Evolutionary conservation across 2,888 invertebrate species (phyloP).

Genomic region (Drosophila percnosoma): DNA sequence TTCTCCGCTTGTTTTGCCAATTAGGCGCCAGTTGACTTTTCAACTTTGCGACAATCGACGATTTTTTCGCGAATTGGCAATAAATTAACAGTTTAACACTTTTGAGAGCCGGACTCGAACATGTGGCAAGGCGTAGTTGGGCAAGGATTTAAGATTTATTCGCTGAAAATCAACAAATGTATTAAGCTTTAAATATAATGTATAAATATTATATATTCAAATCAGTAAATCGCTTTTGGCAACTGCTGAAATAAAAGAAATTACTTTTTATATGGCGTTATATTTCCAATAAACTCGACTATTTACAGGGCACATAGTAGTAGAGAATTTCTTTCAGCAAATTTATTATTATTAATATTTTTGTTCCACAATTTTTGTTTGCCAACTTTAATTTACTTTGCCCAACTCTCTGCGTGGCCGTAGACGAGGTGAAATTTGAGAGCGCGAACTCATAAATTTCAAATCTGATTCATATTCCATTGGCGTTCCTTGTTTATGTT

Average conservation of each 20-base stretch:
- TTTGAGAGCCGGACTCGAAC: background rate
- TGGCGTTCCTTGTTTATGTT: slow-evolving; percentile 42
- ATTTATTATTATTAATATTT: slow-evolving; percentile 13
- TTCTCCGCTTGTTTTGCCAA: slow-evolving; percentile 81
- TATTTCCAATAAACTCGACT: background rate
- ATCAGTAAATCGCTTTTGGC: background rate
- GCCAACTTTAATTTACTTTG: slow-evolving; percentile 66
- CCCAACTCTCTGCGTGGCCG: slow-evolving; percentile 28
- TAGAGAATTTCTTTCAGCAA: background rate
- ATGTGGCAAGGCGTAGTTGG: slow-evolving; percentile 22
- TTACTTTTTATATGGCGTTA: background rate
- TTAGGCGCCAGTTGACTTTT: slow-evolving; percentile 77
- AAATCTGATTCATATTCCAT: slow-evolving; percentile 74
- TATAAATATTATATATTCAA: background rate
- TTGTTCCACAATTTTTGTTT: slow-evolving; percentile 60
- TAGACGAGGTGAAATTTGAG: slow-evolving; percentile 30
- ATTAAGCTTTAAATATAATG: slow-evolving; percentile 23
- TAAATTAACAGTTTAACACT: slow-evolving; percentile 60
- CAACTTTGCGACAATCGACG: slow-evolving; percentile 33
- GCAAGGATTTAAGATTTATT: slow-evolving; percentile 34
- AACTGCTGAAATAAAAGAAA: background rate
- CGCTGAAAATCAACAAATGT: slow-evolving; percentile 5
- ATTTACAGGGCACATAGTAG: slow-evolving; percentile 29
- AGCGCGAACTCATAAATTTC: slow-evolving; percentile 66
- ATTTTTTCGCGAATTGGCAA: slow-evolving; percentile 40